A percentile compares a stretch with the other conserved stretches of the same genome.
phyloP scores from a whole-genome alignment of 2,888 invertebrate genomes.

The Trilocha varians region DNA sequence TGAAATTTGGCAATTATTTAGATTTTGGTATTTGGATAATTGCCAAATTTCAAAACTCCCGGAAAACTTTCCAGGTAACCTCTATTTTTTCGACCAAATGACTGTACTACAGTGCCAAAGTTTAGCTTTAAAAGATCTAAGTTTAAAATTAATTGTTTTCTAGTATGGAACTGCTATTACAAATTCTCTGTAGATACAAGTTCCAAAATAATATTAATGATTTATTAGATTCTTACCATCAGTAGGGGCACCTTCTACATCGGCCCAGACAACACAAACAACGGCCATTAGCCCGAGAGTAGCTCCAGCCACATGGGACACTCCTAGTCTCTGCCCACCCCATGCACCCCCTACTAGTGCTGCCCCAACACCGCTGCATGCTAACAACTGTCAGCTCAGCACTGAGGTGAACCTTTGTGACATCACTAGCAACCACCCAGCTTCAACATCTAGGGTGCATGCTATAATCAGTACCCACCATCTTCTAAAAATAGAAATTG shows the following conservation, averaged over 20 bases:
- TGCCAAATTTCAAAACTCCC: no score
- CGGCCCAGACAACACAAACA: slow-evolving; percentile 87
- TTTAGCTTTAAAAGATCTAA: no score
- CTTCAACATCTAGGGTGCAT: slow-evolving; percentile 88
- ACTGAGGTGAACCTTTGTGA: slow-evolving; percentile 77
- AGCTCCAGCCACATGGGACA: slow-evolving; percentile 85
- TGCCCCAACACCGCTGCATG: slow-evolving; percentile 89
- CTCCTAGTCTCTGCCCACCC: slow-evolving; percentile 81
- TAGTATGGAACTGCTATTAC: neutral
- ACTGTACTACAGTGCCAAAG: no score
- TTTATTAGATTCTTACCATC: slow-evolving; percentile 61
- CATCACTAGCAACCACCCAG: slow-evolving; percentile 85
- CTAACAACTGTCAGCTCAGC: slow-evolving; percentile 81
- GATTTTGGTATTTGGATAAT: no score
- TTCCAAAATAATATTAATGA: no score
- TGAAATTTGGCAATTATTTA: no score
- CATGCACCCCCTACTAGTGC: slow-evolving; percentile 86
- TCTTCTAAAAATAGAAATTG: slow-evolving; percentile 52
- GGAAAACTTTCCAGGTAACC: no score
- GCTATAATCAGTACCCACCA: slow-evolving; percentile 84
- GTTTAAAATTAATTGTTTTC: no score
- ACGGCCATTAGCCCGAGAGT: slow-evolving; percentile 86
- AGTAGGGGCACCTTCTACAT: slow-evolving; percentile 80
- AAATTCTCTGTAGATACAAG: no score
- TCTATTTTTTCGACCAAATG: no score